A percentile compares a stretch with the other conserved stretches of the same genome.
Evolutionary conservation across 2,797 vertebrate genomes (phyloP).

Genomic region (Dromococcyx pavoninus): DNA sequence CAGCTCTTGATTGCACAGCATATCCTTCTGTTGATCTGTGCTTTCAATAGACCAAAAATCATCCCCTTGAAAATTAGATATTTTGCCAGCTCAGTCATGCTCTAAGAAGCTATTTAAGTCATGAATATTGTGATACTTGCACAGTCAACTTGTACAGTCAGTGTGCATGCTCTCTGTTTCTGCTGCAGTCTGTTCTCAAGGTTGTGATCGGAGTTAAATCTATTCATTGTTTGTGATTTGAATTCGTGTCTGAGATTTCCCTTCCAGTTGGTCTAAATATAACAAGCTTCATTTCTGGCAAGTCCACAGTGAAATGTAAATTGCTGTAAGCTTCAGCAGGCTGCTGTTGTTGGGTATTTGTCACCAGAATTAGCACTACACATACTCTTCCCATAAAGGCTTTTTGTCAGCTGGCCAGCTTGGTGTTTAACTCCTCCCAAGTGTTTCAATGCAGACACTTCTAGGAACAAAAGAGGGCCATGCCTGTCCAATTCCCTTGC

Average conservation of each 20-base stretch:
- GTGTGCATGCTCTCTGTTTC: neutral
- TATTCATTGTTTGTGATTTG: neutral
- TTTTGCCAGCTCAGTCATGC: neutral
- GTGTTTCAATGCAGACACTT: constrained; percentile 22
- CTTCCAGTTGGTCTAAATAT: constrained; percentile 47
- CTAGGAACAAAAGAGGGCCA: neutral
- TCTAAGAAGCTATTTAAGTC: neutral
- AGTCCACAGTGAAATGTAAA: constrained; percentile 48
- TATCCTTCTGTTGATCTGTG: neutral
- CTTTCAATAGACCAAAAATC: neutral
- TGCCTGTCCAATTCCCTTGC: neutral
- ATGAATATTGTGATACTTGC: neutral
- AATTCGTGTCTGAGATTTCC: constrained; percentile 30
- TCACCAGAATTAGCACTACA: constrained; percentile 57
- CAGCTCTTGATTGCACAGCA: neutral
- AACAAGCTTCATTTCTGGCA: constrained; percentile 23
- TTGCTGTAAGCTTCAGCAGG: constrained; percentile 28
- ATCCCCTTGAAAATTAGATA: neutral
- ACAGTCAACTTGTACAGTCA: neutral
- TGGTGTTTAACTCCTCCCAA: constrained; percentile 14
- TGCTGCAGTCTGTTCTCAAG: neutral
- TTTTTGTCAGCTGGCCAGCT: constrained; percentile 30
- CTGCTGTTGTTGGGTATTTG: constrained; percentile 53
- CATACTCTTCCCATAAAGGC: constrained; percentile 37
- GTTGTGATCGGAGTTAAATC: constrained; percentile 21